Base-by-base conservation (phyloP, 2,797 vertebrate genomes). In the Channa striata region DNA sequence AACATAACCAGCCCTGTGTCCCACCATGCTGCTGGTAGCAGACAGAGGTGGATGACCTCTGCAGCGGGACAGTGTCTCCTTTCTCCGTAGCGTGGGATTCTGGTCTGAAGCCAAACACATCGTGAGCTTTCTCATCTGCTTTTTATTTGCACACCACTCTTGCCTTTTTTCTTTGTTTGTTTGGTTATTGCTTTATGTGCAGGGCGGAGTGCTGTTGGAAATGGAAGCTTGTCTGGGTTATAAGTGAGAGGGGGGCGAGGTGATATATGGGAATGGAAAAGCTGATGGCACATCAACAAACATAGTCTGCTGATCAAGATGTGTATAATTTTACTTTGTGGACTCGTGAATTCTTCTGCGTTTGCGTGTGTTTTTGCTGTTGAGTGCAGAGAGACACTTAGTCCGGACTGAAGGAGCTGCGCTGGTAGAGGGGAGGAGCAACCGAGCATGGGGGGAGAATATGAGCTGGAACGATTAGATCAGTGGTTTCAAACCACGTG, bases 71-170 rank as follows among this genome's bases (percentile, higher is more conserved):
- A 20, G 67, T 1, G 59, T 36, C 17, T 63, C 11, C 59, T 53
- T 48, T 25, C 58, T 74, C 52, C 73, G 59, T 48, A 76, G 72
- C 68, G 71, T 91, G 90, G 87, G 87, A 90, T 83, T 78, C 74
- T 87, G 83, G 81, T 77, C 72, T 8, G 25, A 44, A 47, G 81
- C 86, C 86, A 91, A 64, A 68, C 10, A 53, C 68, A 74, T 74
- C 67, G 58, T 25, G 57, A 72, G 49, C 72, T 73, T 52, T 76
- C 61, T 84, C 75, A 75, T 83, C 68, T 77, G 61, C 52, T 82
- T 80, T 59, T 40, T 65, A 72, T 86, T 76, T 82, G 47, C 59
- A 6, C 50, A 42, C 69, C 39, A n/a, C 11, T 37, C 50, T 23
- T n/a, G 36, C 19, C 51, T 75, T 30, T 30, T 4, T 30, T 8